phyloP scores from a whole-genome alignment of 2,888 invertebrate species.

The Clanis bilineata region DNA sequence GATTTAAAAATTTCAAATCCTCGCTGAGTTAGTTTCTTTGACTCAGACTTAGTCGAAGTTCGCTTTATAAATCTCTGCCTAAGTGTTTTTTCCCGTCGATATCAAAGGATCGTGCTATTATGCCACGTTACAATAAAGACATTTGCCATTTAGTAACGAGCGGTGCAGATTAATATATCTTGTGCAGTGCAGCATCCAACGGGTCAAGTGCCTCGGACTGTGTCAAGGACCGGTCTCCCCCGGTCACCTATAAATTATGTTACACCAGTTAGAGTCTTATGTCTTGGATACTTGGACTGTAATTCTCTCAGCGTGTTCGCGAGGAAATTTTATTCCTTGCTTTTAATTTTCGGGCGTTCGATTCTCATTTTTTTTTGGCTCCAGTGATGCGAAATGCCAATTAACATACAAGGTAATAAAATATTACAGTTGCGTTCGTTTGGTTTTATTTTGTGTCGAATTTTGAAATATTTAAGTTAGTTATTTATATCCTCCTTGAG shows the following conservation, averaged over 20 bases:
- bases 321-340: background rate
- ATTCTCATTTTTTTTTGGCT: background rate
- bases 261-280: constrained; percentile 4
- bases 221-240: constrained; percentile 36
- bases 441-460: background rate
- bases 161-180: constrained; percentile 34
- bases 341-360: background rate
- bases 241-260: constrained; percentile 26
- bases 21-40: no score
- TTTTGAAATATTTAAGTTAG: background rate
- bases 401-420: background rate
- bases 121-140: constrained; percentile 12
- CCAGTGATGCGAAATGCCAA: background rate
- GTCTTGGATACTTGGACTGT: background rate
- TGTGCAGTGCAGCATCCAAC: constrained; percentile 28
- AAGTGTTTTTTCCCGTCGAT: background rate
- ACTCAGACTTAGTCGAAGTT: no score
- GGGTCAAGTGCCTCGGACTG: constrained; percentile 32
- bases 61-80: no score
- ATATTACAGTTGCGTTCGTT: background rate
- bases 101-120: background rate
- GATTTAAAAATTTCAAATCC: no score
- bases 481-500: background rate
- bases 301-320: background rate
- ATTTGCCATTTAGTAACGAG: constrained; percentile 26